These are phyloP conservation scores for Microplitis manilae DNA, from an alignment of 2,888 invertebrate genomes.

Conservation along the genomic window DNA sequence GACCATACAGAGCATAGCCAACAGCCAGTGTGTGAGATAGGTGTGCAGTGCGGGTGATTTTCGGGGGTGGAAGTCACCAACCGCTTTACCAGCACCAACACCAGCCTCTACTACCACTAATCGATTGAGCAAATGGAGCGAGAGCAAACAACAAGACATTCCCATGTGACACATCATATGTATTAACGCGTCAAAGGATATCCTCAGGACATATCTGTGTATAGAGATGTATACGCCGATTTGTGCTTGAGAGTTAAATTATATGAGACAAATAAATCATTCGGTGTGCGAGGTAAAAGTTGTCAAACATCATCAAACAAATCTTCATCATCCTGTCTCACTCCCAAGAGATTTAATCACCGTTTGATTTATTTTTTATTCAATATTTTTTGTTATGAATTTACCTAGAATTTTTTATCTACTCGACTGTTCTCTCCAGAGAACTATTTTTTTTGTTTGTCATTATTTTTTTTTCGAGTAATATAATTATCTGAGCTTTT, in stretches of 20 bases:
- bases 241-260: slow-evolving; percentile 29
- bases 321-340: slow-evolving; percentile 4
- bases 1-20: slow-evolving; percentile 15
- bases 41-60: slow-evolving; percentile 14
- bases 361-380: slow-evolving; percentile 24
- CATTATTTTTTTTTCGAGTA: not conserved
- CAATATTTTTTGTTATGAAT: slow-evolving; percentile 3
- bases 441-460: not conserved
- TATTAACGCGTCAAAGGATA: slow-evolving; percentile 36
- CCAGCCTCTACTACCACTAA: slow-evolving; percentile 10
- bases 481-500: slow-evolving; percentile 46
- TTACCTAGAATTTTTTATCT: not conserved
- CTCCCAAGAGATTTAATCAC: not conserved
- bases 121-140: slow-evolving; percentile 41
- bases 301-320: slow-evolving; percentile 28
- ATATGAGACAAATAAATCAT: slow-evolving; percentile 18
- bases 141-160: slow-evolving; percentile 41
- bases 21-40: slow-evolving; percentile 12
- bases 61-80: slow-evolving; percentile 20
- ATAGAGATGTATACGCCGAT: slow-evolving; percentile 30
- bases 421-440: not conserved
- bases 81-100: not conserved
- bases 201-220: slow-evolving; percentile 33
- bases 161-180: slow-evolving; percentile 38
- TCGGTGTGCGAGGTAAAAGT: slow-evolving; percentile 2